Percentiles rank a stretch among this genome's conserved stretches.
phyloP scores from a whole-genome alignment of 1,140 invertebrate genomes.

The Agrilus planipennis region DNA sequence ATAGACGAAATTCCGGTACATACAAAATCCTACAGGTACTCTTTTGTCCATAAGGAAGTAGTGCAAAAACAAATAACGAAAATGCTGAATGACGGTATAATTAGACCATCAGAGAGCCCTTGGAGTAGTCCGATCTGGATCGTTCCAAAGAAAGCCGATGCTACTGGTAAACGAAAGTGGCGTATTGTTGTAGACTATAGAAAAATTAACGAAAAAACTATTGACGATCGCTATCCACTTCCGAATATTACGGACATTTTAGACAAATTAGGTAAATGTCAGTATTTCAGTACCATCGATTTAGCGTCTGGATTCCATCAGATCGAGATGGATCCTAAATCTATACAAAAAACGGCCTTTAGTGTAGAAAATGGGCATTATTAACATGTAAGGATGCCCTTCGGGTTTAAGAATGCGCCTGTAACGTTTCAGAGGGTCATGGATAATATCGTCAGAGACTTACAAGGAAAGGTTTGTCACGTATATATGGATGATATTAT shows the following conservation, averaged over 20 bases:
- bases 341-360: conserved; percentile 35
- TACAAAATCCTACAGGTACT: conserved; percentile 18
- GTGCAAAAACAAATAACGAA: conserved; percentile 15
- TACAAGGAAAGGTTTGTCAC: conserved; percentile 13
- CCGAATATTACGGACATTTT: conserved; percentile 37
- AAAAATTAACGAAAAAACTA: conserved; percentile 31
- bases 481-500: conserved; percentile 12
- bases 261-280: conserved; percentile 21
- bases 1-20: conserved; percentile 10
- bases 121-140: conserved; percentile 14
- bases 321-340: conserved; percentile 13
- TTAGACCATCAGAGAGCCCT: conserved; percentile 5
- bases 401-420: conserved; percentile 18
- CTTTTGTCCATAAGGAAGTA: conserved; percentile 14
- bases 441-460: conserved; percentile 11
- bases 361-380: conserved; percentile 13
- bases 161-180: no score
- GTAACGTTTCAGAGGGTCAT: conserved; percentile 12
- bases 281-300: conserved; percentile 31
- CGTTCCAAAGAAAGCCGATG: conserved; percentile 11
- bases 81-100: conserved; percentile 12
- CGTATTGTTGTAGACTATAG: conserved; percentile 14
- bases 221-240: conserved; percentile 34
- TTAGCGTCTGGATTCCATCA: conserved; percentile 40
- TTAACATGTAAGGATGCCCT: conserved; percentile 15